phyloP scores from a whole-genome alignment of 30 jellyfish, hydroid and myxozoan genomes.

The Calvadosia cruxmelitensis region DNA sequence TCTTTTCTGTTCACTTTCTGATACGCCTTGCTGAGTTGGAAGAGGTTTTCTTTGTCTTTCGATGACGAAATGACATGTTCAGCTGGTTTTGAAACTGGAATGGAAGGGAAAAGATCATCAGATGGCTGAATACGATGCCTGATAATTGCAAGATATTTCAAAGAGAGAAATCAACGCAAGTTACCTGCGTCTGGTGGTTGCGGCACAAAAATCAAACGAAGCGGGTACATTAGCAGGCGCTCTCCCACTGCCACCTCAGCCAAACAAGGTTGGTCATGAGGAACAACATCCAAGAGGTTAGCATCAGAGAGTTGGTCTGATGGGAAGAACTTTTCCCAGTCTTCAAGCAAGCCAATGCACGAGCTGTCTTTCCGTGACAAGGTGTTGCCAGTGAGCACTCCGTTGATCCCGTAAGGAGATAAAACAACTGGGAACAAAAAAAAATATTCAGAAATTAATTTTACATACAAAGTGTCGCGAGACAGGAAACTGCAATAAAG shows the following conservation, averaged over 20 bases:
- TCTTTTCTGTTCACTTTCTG: constrained; percentile 8
- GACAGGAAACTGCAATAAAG: too few species aligned
- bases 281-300: constrained; percentile 5
- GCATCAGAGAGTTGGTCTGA: not conserved
- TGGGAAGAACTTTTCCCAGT: constrained; percentile 79
- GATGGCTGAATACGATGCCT: too few species aligned
- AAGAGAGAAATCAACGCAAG: too few species aligned
- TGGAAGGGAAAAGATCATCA: too few species aligned
- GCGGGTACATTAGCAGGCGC: constrained; percentile 63
- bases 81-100: too few species aligned
- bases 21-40: constrained; percentile 4
- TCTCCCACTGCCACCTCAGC: constrained; percentile 70
- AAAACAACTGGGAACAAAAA: constrained; percentile 44
- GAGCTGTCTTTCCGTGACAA: constrained; percentile 52
- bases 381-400: constrained; percentile 66
- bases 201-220: constrained; percentile 53
- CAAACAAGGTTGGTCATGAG: constrained; percentile 24
- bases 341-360: constrained; percentile 47
- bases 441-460: too few species aligned
- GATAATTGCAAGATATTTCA: too few species aligned
- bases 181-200: too few species aligned
- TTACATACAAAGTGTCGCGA: too few species aligned
- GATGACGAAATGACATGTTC: too few species aligned
- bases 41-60: too few species aligned
- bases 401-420: constrained; percentile 88